Evolutionary conservation across 1,140 invertebrate genomes (phyloP), one percentile per base, ranked within the genome.

Genomic region (Amphibalanus amphitrite): DNA sequence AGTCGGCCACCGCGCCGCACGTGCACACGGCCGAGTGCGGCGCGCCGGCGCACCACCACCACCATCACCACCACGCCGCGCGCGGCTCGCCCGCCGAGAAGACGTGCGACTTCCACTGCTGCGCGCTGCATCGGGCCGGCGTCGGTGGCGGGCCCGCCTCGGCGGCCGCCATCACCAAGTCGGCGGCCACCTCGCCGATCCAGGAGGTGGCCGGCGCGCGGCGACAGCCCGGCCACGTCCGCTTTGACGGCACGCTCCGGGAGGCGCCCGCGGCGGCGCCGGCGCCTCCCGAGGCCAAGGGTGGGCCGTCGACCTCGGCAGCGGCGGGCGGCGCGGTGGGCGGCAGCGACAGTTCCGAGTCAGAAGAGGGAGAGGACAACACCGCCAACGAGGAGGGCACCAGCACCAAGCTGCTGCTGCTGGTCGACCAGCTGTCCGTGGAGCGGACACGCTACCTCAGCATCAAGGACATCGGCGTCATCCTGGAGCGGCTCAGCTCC

Each of bases 391-490:
- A 94, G 70, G 91, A 94, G 70, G 86, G 89, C 75, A 93, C 90
- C 70, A 90, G 90, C 70, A 90, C 93, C 79, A 93, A 94, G 81
- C 93, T 95, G 83, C 86, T 95, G 74, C 82, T 95, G 76, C 85
- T 95, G 72, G 93, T 93, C 78, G 93, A 95, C 81, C 91, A 95
- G 81, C 84, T 94, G 40, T 92, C 90, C 76, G 88, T 92, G 74
- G 91, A 95, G 77, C 91, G 93, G 81, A 75, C 75, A 73, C 86
- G 89, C 69, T 91, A 94, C 77, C 84, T 95, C 69, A 92, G 89
- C 77, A 92, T 95, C 80, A 93, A 95, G 80, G 93, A 95, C 80
- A 95, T 96, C 81, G 92, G 93, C 70, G 91, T 95, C 79, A 95
- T 95, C 76, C 83, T 96, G 73, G 92, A 96, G 79, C 83, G 92